Percentiles rank a stretch among this genome's conserved stretches.
Conservation (phyloP, 2,113 vertebrate species). For the Xiphias gladius region DNA sequence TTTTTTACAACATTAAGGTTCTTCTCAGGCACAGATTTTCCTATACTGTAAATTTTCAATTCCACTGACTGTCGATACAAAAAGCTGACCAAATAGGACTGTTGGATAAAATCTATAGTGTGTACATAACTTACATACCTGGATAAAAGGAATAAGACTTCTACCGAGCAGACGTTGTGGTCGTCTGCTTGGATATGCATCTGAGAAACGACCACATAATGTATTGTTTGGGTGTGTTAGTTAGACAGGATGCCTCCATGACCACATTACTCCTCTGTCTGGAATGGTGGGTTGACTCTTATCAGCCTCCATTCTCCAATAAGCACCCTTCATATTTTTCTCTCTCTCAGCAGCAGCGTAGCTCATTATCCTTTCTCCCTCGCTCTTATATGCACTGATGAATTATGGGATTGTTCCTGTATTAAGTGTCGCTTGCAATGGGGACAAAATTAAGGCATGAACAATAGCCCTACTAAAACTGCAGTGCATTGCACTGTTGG, state of each 20-base stretch:
- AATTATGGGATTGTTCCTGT: slow-evolving; percentile 38
- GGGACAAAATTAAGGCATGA: slow-evolving; percentile 48
- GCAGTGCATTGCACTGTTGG: background rate
- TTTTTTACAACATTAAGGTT: background rate
- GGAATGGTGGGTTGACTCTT: background rate
- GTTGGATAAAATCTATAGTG: background rate
- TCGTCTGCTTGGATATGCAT: background rate
- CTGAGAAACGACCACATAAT: background rate
- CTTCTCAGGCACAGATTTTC: background rate
- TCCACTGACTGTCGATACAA: background rate
- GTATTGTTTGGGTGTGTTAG: background rate
- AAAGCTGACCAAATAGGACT: background rate
- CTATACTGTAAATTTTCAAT: background rate
- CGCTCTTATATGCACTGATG: slow-evolving; percentile 10
- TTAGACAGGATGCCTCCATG: slow-evolving; percentile 1
- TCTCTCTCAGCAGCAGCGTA: background rate
- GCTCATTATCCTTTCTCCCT: slow-evolving; percentile 22
- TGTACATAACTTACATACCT: background rate
- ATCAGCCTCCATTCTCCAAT: slow-evolving; percentile 31
- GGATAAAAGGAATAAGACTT: background rate
- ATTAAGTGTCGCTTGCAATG: slow-evolving; percentile 25
- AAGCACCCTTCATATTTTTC: slow-evolving; percentile 38
- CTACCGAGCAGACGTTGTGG: background rate
- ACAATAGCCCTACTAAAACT: slow-evolving; percentile 44
- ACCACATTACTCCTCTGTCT: background rate